These are phyloP conservation scores for Saccopteryx bilineata DNA, from an alignment of 2,113 vertebrate genomes.

Conservation along the genomic window DNA sequence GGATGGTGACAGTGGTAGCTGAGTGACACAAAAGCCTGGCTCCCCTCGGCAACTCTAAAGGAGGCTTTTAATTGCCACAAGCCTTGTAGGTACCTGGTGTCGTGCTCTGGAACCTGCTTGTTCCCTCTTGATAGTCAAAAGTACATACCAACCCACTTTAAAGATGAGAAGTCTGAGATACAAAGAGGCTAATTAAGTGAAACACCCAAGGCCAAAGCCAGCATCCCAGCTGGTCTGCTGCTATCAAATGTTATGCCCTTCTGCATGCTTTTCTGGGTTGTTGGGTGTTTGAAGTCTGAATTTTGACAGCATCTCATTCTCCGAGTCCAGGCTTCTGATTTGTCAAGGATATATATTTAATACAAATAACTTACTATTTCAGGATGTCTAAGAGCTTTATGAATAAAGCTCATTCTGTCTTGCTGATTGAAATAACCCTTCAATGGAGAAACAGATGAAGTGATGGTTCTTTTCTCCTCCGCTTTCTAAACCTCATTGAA, in stretches of 20 bases:
- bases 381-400: slow-evolving; percentile 27
- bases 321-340: neutral
- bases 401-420: slow-evolving; percentile 44
- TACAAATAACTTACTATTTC: slow-evolving; percentile 18
- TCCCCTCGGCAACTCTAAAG: neutral
- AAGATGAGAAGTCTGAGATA: no score
- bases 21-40: neutral
- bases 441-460: neutral
- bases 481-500: neutral
- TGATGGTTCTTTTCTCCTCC: neutral
- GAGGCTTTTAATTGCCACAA: neutral
- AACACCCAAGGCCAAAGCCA: no score
- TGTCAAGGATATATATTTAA: slow-evolving; percentile 27
- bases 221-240: neutral
- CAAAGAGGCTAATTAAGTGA: neutral
- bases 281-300: neutral
- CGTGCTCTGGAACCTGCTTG: neutral
- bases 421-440: slow-evolving; percentile 35
- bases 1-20: neutral
- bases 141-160: neutral
- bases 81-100: neutral
- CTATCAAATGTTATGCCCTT: neutral
- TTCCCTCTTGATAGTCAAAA: neutral
- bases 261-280: neutral
- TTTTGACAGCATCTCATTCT: slow-evolving; percentile 20